Percentiles rank a stretch among this genome's conserved stretches.
phyloP scores from a whole-genome alignment of 2,113 vertebrate genomes.

The Colistium nudipinnis region DNA sequence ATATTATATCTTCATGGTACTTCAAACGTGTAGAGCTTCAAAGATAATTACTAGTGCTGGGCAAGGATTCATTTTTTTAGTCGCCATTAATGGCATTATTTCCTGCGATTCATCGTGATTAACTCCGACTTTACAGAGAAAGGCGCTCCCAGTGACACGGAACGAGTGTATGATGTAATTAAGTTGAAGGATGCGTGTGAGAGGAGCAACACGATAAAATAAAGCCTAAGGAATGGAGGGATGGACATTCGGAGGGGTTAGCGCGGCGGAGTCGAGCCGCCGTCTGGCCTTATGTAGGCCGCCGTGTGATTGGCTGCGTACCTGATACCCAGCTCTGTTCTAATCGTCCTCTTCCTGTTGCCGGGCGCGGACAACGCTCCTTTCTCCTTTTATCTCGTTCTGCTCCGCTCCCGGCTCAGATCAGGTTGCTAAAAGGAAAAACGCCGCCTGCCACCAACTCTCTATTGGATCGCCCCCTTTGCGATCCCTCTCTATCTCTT shows the following conservation, averaged over 20 bases:
- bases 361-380: slow-evolving; percentile 66
- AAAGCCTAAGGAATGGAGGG: slow-evolving; percentile 12
- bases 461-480: slow-evolving; percentile 27
- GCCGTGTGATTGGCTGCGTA: slow-evolving; percentile 72
- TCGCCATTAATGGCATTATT: no score
- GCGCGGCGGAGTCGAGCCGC: slow-evolving; percentile 55
- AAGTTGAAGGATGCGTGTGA: neutral
- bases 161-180: slow-evolving; percentile 11
- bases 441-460: slow-evolving; percentile 43
- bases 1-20: no score
- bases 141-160: neutral
- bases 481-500: neutral
- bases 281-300: slow-evolving; percentile 58
- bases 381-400: slow-evolving; percentile 78
- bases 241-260: slow-evolving; percentile 13
- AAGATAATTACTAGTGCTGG: no score
- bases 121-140: no score
- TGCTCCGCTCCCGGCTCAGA: slow-evolving; percentile 65
- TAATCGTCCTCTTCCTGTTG: slow-evolving; percentile 78
- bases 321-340: slow-evolving; percentile 73
- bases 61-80: no score
- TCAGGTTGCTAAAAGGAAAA: slow-evolving; percentile 79
- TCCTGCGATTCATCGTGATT: no score
- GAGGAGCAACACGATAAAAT: slow-evolving; percentile 25
- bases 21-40: no score